A percentile compares a stretch with the other conserved stretches of the same genome.
These are phyloP conservation scores for Conops quadrifasciatus DNA, from an alignment of 2,888 invertebrate species.

Conservation along the genomic window DNA sequence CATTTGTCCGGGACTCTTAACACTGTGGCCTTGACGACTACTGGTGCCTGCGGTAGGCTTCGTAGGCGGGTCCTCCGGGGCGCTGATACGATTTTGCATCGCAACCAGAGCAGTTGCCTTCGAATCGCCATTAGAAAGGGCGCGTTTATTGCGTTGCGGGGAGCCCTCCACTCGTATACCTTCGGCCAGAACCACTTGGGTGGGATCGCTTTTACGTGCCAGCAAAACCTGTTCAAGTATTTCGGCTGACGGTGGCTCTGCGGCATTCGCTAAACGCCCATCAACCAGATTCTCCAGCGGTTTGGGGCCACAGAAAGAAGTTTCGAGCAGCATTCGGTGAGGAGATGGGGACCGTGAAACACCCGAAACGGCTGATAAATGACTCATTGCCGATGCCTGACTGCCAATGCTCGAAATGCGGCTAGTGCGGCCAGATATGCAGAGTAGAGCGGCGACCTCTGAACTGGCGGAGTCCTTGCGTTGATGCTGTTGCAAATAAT, in stretches of 20 bases:
- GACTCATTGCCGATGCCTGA: constrained; percentile 74
- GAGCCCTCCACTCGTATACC: constrained; percentile 68
- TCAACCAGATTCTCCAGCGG: constrained; percentile 70
- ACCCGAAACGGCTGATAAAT: constrained; percentile 69
- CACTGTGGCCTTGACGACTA: constrained; percentile 55
- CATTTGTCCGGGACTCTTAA: constrained; percentile 61
- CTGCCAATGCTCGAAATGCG: constrained; percentile 84
- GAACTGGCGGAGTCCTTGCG: constrained; percentile 80
- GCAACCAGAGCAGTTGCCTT: constrained; percentile 43
- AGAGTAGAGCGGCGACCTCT: constrained; percentile 78
- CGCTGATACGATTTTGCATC: constrained; percentile 41
- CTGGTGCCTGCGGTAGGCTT: constrained; percentile 42
- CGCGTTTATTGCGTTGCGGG: constrained; percentile 48
- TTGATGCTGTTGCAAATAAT: constrained; percentile 69
- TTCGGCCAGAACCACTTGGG: constrained; percentile 72
- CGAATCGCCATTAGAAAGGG: constrained; percentile 53
- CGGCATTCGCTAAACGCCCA: constrained; percentile 65
- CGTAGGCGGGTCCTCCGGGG: constrained; percentile 33
- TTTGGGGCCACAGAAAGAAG: constrained; percentile 89
- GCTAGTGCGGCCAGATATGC: constrained; percentile 81
- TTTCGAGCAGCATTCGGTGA: constrained; percentile 89
- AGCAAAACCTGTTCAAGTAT: constrained; percentile 69
- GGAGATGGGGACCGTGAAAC: constrained; percentile 82
- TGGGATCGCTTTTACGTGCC: constrained; percentile 72
- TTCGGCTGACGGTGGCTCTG: constrained; percentile 68